Percentiles rank a stretch among this genome's conserved stretches.
These are phyloP conservation scores for Smittia sp. DNA, from an alignment of 2,888 invertebrate species.

Conservation along the genomic window DNA sequence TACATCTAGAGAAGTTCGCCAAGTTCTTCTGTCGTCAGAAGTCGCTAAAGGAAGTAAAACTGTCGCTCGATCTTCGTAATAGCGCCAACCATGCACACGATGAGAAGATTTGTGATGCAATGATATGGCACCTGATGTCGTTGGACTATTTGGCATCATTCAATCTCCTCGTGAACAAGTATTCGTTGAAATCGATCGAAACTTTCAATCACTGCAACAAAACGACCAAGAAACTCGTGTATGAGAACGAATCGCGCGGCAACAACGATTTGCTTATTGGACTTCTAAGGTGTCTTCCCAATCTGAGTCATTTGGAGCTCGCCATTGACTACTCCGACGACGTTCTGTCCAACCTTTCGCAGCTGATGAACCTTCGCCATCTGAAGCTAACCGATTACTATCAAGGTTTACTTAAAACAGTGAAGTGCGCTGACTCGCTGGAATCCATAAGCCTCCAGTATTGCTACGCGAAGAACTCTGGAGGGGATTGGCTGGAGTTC, in stretches of 20 bases:
- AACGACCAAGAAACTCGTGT: not conserved
- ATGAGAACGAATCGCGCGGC: conserved; percentile 30
- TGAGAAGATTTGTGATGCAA: conserved; percentile 35
- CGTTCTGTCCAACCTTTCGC: not conserved
- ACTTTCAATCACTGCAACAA: conserved; percentile 2
- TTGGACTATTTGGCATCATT: conserved; percentile 14
- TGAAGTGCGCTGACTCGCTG: conserved; percentile 14
- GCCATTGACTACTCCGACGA: conserved; percentile 24
- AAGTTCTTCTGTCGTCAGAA: conserved; percentile 11
- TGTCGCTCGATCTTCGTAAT: conserved; percentile 29
- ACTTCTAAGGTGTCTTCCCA: conserved; percentile 4
- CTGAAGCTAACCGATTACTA: conserved; percentile 25
- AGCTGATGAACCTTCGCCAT: not conserved
- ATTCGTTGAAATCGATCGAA: conserved; percentile 14
- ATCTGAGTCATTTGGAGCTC: conserved; percentile 17
- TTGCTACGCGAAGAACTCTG: conserved; percentile 29
- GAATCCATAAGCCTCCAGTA: conserved; percentile 32
- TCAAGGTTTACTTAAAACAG: conserved; percentile 22
- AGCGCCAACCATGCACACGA: conserved; percentile 25
- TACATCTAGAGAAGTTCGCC: conserved; percentile 27
- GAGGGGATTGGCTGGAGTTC: conserved; percentile 21
- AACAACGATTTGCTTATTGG: conserved; percentile 21
- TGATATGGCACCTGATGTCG: conserved; percentile 21
- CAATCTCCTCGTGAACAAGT: conserved; percentile 37
- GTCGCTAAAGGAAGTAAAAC: conserved; percentile 26